A percentile compares a stretch with the other conserved stretches of the same genome.
Evolutionary conservation across 2,888 invertebrate genomes (phyloP).

Genomic region (Cerceris ruficornis): DNA sequence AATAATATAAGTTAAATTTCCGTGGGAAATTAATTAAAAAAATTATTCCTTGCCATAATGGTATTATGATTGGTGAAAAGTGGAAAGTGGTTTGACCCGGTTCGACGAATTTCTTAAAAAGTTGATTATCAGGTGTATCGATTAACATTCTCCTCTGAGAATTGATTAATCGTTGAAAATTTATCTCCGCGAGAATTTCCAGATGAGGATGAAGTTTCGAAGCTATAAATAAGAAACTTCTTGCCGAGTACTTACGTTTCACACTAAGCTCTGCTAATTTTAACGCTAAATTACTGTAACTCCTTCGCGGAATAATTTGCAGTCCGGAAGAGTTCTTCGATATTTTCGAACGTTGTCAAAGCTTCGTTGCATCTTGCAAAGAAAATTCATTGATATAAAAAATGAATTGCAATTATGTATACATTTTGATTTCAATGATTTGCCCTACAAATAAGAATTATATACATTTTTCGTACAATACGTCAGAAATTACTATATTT

Average conservation of each 20-base stretch:
- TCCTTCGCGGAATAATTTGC: background rate
- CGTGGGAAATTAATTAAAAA: too few relatives aligned
- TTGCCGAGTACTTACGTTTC: slow-evolving; percentile 4
- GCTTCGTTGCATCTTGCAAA: background rate
- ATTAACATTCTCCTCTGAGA: background rate
- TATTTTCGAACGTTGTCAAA: background rate
- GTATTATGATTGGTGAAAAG: too few relatives aligned
- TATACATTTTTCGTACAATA: too few relatives aligned
- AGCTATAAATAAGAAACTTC: slow-evolving; percentile 8
- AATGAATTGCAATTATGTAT: too few relatives aligned
- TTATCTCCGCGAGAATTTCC: background rate
- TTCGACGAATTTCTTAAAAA: too few relatives aligned
- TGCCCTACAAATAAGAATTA: too few relatives aligned
- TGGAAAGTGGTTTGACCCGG: too few relatives aligned
- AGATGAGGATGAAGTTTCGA: background rate
- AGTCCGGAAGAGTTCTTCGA: background rate
- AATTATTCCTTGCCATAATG: too few relatives aligned
- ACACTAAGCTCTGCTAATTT: slow-evolving; percentile 7
- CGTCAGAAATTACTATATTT: too few relatives aligned
- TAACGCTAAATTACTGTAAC: slow-evolving; percentile 8
- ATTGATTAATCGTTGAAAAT: slow-evolving; percentile 13
- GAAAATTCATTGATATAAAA: background rate
- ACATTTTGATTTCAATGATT: too few relatives aligned
- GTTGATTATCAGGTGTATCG: background rate
- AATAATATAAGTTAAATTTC: too few relatives aligned